Conservation (phyloP, 1,140 invertebrate species). For the Psilanteris sp. region DNA sequence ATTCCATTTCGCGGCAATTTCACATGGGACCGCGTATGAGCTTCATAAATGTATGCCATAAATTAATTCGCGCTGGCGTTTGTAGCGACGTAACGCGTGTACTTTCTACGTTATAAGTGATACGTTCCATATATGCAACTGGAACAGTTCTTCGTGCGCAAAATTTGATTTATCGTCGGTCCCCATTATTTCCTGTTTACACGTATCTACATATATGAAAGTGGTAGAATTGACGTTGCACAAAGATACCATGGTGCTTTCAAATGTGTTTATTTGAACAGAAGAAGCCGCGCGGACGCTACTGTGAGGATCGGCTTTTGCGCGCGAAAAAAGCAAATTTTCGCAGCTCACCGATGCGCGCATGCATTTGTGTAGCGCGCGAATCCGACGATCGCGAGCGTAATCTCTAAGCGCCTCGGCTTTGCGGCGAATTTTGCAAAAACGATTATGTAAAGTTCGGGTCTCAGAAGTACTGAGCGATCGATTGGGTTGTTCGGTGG, state of each 20-base stretch:
- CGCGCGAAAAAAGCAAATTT: too few relatives aligned
- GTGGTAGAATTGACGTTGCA: conserved; percentile 54
- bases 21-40: conserved; percentile 36
- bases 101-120: conserved; percentile 64
- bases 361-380: too few relatives aligned
- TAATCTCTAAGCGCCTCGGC: too few relatives aligned
- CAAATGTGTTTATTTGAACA: conserved; percentile 47
- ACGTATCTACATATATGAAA: conserved; percentile 62
- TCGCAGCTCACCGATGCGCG: too few relatives aligned
- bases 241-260: conserved; percentile 48
- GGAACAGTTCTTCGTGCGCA: conserved; percentile 59
- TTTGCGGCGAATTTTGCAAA: too few relatives aligned
- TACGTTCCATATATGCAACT: conserved; percentile 64
- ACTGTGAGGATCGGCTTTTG: conserved; percentile 7
- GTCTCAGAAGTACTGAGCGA: conserved; percentile 18
- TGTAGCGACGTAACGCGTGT: conserved; percentile 54
- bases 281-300: conserved; percentile 24
- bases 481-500: conserved; percentile 30
- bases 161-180: conserved; percentile 62
- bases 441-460: conserved; percentile 9
- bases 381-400: too few relatives aligned
- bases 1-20: conserved; percentile 42
- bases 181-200: conserved; percentile 62
- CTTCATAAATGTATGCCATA: conserved; percentile 57
- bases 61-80: conserved; percentile 59